Base-by-base conservation (phyloP, 2,113 vertebrate genomes). In the Isurus oxyrinchus region DNA sequence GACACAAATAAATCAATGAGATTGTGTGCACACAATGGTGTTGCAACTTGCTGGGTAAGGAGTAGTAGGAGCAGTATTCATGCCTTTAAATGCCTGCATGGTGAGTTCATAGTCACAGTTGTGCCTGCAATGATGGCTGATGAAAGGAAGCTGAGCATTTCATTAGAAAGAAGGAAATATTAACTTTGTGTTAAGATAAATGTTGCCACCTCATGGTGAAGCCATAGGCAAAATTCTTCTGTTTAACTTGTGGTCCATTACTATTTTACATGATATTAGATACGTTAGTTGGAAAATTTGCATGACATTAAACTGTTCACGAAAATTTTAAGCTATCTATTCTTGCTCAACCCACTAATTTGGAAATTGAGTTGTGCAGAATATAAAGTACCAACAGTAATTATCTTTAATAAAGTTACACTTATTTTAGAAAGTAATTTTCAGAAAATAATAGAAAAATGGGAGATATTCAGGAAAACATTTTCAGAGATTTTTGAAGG, bases 151-250 rank as follows among this genome's bases (percentile, higher is more conserved):
- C 79, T 44, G 81, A 84, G 40, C 81, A 84, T 44, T 49, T 81
- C n/a, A 81, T 81, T 40, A 40, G n/a, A 19, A 16, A 81, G 79
- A 44, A 84, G 14, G 44, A 40, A 84, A 0, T 40, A 84, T 3
- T 40, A 84, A 84, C 79, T 25, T 0, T 31, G 87, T 13, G 53
- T 94, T 94, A 66, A 63, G 91, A 61, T 94, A 94, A 7, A 94
- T 94, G 61, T 94, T 66, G 91, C 91, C 91, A 94, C n/a, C 91
- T 94, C 8, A n/a, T 94, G 91, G 91, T 10, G 61, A 44, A 66
- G 40, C 16, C 61, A 93, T 31, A 35, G 1, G n/a, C 35, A 94
- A n/a, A 63, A 25, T 25, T 91, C 27, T 16, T 91, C 53, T 16
- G 57, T 13, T 59, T 59, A 31, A 91, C 88, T 59, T 91, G 88